Base-by-base conservation (phyloP, 1,140 invertebrate genomes). In the Drosophila seguyi region DNA sequence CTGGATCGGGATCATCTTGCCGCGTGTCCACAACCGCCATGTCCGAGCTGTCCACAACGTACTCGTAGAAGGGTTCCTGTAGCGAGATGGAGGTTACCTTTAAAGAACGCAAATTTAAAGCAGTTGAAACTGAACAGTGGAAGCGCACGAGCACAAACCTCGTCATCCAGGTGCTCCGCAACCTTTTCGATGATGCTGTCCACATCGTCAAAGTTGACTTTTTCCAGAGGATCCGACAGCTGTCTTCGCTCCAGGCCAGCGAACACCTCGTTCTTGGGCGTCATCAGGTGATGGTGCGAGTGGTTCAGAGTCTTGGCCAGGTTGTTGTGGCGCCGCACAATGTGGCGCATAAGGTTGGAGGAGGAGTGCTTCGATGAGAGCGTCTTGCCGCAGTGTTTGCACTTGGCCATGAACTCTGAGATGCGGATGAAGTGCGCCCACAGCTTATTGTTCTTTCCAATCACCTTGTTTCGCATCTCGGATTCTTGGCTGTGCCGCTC, bases 131-230 rank as follows among this genome's bases (percentile, higher is more conserved):
- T 42, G 34, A 42, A 38, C 16, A n/a, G 18, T 42, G 8, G 6
- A 20, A 65, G 4, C 27, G 36, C 18, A 13, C 5, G 8, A 2
- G 8, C 25, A 42, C 77, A 38, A 47, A 88, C 85, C 81, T 88
- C 85, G 38, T 88, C 85, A 0, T 88, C 85, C 57, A 88, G 60
- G 18, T 90, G 81, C 20, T 88, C 84, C 2, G 72, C 65, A 13
- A 88, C 84, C 61, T 88, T 88, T n/a, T 88, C 84, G 52, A 88
- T 88, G 6, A 88, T 88, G 62, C 84, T 88, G 25, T 88, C 84
- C 13, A 88, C 84, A 78, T 88, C 84, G 47, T 88, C 84, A 38
- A 90, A 88, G 36, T 90, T 83, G 8, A 90, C 84, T 39, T 88
- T 88, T 34, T 88, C 85, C 25, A 88, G 36, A 1, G 84, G 84